Evolutionary conservation across 2,113 vertebrate species (phyloP).

Genomic region (Dipodomys spectabilis): DNA sequence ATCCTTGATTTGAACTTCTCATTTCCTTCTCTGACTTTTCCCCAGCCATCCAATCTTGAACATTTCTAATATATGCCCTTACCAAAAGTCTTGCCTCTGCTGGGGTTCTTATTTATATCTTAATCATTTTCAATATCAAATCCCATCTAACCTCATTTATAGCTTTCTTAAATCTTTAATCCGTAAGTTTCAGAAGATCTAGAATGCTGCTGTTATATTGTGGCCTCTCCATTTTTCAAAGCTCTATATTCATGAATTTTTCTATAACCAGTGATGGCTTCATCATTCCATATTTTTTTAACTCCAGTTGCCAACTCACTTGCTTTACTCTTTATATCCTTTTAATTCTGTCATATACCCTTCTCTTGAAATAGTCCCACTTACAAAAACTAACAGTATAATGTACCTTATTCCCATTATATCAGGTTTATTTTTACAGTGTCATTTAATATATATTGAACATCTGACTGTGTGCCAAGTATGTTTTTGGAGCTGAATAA

Average conservation of each 20-base stretch:
- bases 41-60: background rate
- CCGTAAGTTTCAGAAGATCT: slow-evolving; percentile 37
- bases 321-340: slow-evolving; percentile 9
- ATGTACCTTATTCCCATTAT: background rate
- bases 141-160: slow-evolving; percentile 25
- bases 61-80: background rate
- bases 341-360: background rate
- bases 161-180: slow-evolving; percentile 67
- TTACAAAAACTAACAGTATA: background rate
- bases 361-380: slow-evolving; percentile 5
- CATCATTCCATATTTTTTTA: slow-evolving; percentile 11
- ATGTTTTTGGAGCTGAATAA: background rate
- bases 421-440: background rate
- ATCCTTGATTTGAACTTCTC: background rate
- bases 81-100: background rate
- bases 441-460: background rate
- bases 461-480: background rate
- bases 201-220: background rate
- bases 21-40: background rate
- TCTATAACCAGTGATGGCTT: slow-evolving; percentile 22
- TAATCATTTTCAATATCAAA: slow-evolving; percentile 65
- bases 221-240: slow-evolving; percentile 55
- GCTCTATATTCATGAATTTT: slow-evolving; percentile 52
- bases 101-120: slow-evolving; percentile 51
- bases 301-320: background rate